Evolutionary conservation across 2,888 invertebrate genomes (phyloP), one percentile per base, ranked within the genome.

Genomic region (Coremacera marginata): DNA sequence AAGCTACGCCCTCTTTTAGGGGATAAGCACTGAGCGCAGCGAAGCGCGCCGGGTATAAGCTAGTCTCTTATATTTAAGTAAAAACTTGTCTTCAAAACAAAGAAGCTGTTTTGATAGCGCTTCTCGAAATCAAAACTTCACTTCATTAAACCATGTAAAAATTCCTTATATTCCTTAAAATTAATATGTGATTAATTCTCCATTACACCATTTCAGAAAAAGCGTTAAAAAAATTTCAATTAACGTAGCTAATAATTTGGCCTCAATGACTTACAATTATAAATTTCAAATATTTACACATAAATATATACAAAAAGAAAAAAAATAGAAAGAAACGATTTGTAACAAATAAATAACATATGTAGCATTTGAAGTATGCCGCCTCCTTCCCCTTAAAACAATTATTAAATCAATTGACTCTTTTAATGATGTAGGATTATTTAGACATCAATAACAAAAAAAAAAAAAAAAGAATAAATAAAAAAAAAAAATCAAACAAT

Each of bases 401-500:
- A 81, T 82, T 84, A 85, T 85, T 85, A 85, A 85, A 84, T 85
- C 81, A 83, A 84, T 27, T 14, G 68, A 3, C 16, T 27, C 19
- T 34, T 3, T 34, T 57, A 73, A 68, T 71, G 70, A 44, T n/a
- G 31, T 65, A 71, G 79, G 76, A 76, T 70, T 62, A 68, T 57
- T 78, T 34, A 63, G 67, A 72, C 57, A 62, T n/a, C 71, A 62
- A 60, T 75, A 72, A 62, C 25, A 22, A 14, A n/a, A 57, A 16
- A 51, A n/a, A n/a, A n/a, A n/a, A n/a, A n/a, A n/a, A n/a, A n/a
- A n/a, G n/a, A n/a, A n/a, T n/a, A n/a, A n/a, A n/a, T n/a, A n/a
- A n/a, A n/a, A n/a, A n/a, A n/a, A n/a, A n/a, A n/a, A n/a, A n/a
- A n/a, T n/a, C n/a, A n/a, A n/a, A n/a, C n/a, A n/a, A 63, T 37